Evolutionary conservation across 2,888 invertebrate species (phyloP).

Genomic region (Mimumesa dahlbomi): DNA sequence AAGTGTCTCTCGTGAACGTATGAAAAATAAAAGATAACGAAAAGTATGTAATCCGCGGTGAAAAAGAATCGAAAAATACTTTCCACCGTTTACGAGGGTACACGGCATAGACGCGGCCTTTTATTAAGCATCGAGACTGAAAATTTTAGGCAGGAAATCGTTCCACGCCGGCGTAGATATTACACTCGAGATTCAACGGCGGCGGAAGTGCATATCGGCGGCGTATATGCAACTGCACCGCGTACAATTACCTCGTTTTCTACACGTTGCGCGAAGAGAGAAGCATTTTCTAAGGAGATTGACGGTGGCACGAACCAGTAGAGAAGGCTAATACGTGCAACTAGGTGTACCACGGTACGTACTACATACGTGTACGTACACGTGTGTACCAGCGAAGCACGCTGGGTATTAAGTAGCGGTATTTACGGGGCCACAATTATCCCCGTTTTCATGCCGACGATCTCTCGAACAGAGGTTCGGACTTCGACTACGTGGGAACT

Average conservation of each 20-base stretch:
- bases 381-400: constrained; percentile 44
- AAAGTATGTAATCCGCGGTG: no score
- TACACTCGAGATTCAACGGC: constrained; percentile 39
- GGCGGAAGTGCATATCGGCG: constrained; percentile 53
- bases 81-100: no score
- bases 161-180: constrained; percentile 45
- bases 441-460: constrained; percentile 66
- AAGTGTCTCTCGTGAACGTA: no score
- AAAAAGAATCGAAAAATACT: no score
- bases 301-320: constrained; percentile 57
- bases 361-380: constrained; percentile 32
- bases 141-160: constrained; percentile 35
- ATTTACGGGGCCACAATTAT: constrained; percentile 72
- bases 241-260: constrained; percentile 64
- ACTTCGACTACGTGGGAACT: constrained; percentile 63
- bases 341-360: constrained; percentile 38
- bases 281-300: constrained; percentile 56
- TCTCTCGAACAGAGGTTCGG: constrained; percentile 48
- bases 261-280: constrained; percentile 44
- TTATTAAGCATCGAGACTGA: not conserved
- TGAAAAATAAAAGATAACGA: no score
- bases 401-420: constrained; percentile 70
- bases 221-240: constrained; percentile 44
- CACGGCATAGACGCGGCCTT: no score
- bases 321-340: constrained; percentile 53